phyloP scores from a whole-genome alignment of 2,113 vertebrate species.

The Illadopsis cleaveri region DNA sequence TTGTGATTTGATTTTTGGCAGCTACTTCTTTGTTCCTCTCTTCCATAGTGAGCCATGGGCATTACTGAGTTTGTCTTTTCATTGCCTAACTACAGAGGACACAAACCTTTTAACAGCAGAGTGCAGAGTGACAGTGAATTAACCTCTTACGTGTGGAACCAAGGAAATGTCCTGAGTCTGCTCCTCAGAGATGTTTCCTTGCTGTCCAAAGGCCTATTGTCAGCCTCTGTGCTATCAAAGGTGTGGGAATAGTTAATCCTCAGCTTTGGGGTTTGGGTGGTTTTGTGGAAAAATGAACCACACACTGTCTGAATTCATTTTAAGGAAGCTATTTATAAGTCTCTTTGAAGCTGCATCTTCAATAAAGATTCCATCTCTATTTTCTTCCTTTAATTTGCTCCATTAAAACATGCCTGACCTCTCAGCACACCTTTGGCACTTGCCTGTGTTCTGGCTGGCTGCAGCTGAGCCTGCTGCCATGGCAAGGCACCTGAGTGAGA shows the following conservation, averaged over 20 bases:
- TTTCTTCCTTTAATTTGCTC: not conserved
- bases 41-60: not conserved
- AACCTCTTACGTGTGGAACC: slow-evolving; percentile 2
- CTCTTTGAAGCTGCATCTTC: not conserved
- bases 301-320: not conserved
- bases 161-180: not conserved
- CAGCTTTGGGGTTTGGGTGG: not conserved
- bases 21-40: not conserved
- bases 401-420: not conserved
- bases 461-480: not conserved
- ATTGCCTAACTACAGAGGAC: not conserved
- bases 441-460: not conserved
- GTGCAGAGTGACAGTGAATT: slow-evolving; percentile 1
- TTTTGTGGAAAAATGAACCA: not conserved
- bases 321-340: not conserved
- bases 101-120: not conserved
- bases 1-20: not conserved
- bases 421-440: not conserved
- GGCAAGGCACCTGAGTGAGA: not conserved
- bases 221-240: not conserved
- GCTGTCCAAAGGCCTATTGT: not conserved
- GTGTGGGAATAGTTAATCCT: slow-evolving; percentile 9
- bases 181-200: not conserved
- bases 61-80: not conserved
- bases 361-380: not conserved